Base-by-base conservation (phyloP, 2,113 vertebrate genomes). In the Hoplias malabaricus region DNA sequence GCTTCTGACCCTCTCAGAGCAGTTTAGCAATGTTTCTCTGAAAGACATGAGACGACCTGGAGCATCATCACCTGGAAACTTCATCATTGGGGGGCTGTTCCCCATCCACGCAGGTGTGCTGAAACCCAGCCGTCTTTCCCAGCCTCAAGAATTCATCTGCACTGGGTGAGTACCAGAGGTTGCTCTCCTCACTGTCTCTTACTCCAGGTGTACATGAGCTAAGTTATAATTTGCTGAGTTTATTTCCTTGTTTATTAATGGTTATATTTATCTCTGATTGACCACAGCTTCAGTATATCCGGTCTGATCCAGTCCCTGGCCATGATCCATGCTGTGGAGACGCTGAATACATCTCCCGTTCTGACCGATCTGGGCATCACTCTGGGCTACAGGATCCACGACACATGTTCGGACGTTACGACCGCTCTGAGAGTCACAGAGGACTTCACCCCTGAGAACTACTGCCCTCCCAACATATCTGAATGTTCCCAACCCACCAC, bases 281-380 rank as follows among this genome's bases (percentile, higher is more conserved):
- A 16, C n/a, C 62, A 43, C 90, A 97, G 94, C 54, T 93, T 95
- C 33, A 86, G 93, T 69, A 76, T 87, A 7, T 84, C 85, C 56
- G 78, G 84, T 54, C 90, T 97, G 79, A 84, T 84, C 67, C 89
- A 87, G 82, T 87, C 88, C 0, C 89, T 97, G 80, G 91, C 92
- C 19, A 95, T 96, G 95, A 93, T 94, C 82, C 91, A 95, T 0
- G 93, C 93, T 23, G 92, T 95, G 21, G 93, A 96, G 83, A 76
- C 1, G 0, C 86, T 94, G 86, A 96, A 97, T 82, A 92, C 90
- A 56, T 96, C 93, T 1, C 90, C 94, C 0, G 72, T 91, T 1
- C 73, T 97, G 62, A 34, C 86, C 33, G 89, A 88, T 78, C 71
- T 80, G 3, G 88, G 90, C 40, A 16, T 98, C 71, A 94, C 91